A percentile compares a stretch with the other conserved stretches of the same genome.
Conservation (phyloP, 64 coral and sea anemone species). For the Stylophora pistillata region DNA sequence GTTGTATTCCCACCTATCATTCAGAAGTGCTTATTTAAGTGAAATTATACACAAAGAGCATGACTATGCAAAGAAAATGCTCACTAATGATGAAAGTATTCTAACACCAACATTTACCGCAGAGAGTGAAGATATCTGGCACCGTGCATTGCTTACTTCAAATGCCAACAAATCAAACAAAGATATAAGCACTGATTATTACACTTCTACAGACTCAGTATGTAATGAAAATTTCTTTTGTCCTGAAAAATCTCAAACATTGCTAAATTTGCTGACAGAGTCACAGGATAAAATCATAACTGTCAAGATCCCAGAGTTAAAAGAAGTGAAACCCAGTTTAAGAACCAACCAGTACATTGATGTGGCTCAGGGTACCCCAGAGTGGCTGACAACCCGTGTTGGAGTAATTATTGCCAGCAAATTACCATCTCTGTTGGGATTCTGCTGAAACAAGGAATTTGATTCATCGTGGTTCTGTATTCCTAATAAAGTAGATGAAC, state of each 20-base stretch:
- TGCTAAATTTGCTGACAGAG: slow-evolving; percentile 29
- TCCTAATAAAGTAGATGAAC: too few relatives aligned
- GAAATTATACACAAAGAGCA: too few relatives aligned
- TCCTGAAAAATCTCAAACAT: background rate
- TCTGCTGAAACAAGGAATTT: too few relatives aligned
- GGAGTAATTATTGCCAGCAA: too few relatives aligned
- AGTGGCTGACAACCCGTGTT: too few relatives aligned
- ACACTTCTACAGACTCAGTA: background rate
- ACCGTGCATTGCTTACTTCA: background rate
- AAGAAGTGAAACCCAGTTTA: slow-evolving; percentile 30
- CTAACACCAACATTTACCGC: too few relatives aligned
- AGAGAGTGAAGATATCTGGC: background rate
- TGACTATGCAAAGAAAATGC: too few relatives aligned
- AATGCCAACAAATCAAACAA: background rate
- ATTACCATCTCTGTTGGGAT: too few relatives aligned
- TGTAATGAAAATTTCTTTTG: background rate
- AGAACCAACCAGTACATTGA: slow-evolving; percentile 60
- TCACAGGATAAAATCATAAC: slow-evolving; percentile 41
- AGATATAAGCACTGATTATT: background rate
- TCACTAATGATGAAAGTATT: too few relatives aligned
- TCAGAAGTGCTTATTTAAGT: background rate
- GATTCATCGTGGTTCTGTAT: too few relatives aligned
- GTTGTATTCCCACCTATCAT: slow-evolving; percentile 21
- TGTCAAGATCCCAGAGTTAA: slow-evolving; percentile 38
- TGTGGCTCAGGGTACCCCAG: too few relatives aligned